These are phyloP conservation scores for Pangasius macronema DNA, from an alignment of 2,797 vertebrate species.

Conservation along the genomic window DNA sequence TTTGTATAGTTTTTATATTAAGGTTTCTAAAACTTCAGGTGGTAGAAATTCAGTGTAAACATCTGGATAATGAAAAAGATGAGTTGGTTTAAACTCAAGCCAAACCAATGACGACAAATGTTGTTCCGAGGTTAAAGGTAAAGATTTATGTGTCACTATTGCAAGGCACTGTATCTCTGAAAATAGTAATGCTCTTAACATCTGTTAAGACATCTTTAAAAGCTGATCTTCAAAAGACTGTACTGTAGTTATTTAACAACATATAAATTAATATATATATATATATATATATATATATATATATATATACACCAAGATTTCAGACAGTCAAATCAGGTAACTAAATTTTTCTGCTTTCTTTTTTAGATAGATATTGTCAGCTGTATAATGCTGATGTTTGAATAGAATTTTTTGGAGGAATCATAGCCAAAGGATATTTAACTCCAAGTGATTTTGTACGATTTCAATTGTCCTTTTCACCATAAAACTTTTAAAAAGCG, in stretches of 20 bases:
- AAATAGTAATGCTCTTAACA: background rate
- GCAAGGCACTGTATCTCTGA: background rate
- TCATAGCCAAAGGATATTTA: background rate
- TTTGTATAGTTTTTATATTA: background rate
- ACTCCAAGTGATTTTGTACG: background rate
- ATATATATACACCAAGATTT: background rate
- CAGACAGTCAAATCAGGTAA: background rate
- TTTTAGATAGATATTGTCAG: background rate
- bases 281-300: background rate
- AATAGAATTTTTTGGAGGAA: background rate
- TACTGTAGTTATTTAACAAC: background rate
- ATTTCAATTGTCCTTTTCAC: background rate
- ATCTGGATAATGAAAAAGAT: constrained; percentile 7
- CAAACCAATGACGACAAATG: background rate
- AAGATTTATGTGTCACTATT: constrained; percentile 8
- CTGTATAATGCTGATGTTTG: background rate
- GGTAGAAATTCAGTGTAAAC: background rate
- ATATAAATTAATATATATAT: background rate
- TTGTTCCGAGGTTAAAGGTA: constrained; percentile 3
- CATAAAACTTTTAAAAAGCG: background rate
- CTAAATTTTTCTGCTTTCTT: background rate
- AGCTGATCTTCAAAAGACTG: background rate
- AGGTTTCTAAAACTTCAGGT: background rate
- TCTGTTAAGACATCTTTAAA: background rate
- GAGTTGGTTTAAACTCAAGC: background rate